Base-by-base conservation (phyloP, 64 coral and sea anemone genomes). In the Porites australiensis region DNA sequence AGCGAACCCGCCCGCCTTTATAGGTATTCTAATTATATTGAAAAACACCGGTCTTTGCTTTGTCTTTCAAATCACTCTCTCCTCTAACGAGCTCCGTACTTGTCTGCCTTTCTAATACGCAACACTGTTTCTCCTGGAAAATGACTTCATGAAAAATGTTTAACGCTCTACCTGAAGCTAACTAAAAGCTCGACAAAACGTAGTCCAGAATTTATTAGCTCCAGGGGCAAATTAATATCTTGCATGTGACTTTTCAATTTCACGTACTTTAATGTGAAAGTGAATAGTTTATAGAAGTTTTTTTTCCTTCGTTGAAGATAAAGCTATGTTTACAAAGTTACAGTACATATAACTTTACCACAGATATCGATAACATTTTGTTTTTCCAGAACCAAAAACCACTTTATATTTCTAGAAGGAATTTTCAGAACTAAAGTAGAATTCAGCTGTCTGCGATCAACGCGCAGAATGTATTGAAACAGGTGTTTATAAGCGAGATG, bases 61-160 rank as follows among this genome's bases (percentile, higher is more conserved):
- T 94, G 91, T 92, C 90, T 94, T 98, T 67, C 78, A 94, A 89
- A 89, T 94, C 87, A 94, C 57, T 74, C 72, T 82, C 77, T 84
- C 69, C 62, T 84, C 15, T 48, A 46, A 12, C 14, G 8, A 22
- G 44, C 81, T 84, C 47, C 16, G 47, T 67, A 18, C 81, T 50
- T 8, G 53, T 61, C 44, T 77, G 79, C 86, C 89, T 77, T 80
- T 22, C 49, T 52, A 90, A 47, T 70, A 71, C 69, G 59, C 70
- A 70, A 77, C 78, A 90, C 60, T 89, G 64, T 75, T 87, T 88
- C 92, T 72, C 90, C 21, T 88, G 15, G 66, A 89, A 93, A 76
- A 61, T 89, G 70, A 60, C 13, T 82, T 10, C 10, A 65, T 75
- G 73, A 7, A 7, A 45, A 18, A 64, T 5, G 62, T 64, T 64